Base-by-base conservation (phyloP, 2,888 invertebrate species). In the Heteropelma amictum region DNA sequence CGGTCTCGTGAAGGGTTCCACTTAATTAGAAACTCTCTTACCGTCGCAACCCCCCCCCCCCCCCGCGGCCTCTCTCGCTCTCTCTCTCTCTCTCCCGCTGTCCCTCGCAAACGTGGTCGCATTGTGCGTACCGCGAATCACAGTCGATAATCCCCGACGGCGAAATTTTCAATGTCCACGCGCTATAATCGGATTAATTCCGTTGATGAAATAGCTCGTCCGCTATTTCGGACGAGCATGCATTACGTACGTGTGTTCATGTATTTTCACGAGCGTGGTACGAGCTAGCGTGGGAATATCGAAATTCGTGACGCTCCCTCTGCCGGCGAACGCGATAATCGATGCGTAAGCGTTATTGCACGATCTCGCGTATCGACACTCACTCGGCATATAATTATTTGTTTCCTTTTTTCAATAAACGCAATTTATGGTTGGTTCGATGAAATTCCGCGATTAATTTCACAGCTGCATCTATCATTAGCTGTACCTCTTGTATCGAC, bases 1-100 rank as follows among this genome's bases (percentile, higher is more conserved):
- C 54, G 63, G 67, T 56, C 30, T 69, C 64, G 47, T 53, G 53
- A 23, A 51, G 63, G 67, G 61, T 51, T 71, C 71, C 71, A 75
- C 71, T 75, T 75, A 75, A 75, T 75, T 75, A 71, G 71, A 67
- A 75, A 75, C 67, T 75, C 75, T 49, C 54, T 21, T n/a, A n/a
- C n/a, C n/a, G n/a, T n/a, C n/a, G n/a, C n/a, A n/a, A n/a, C n/a
- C n/a, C n/a, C n/a, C n/a, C 40, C 38, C 42, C 17, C 26, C 51
- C 33, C 30, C 30, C 17, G 7, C 4, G 0, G 5, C 7, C 7
- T 69, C 68, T 58, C 51, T 33, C 61, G 45, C 45, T 40, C 56
- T 26, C 49, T 21, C 23, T 35, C 14, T 40, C 14, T 12, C 14
- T 40, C 38, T 40, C 14, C 12, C 30, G 45, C 45, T 12, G 38